Evolutionary conservation across 2,113 vertebrate genomes (phyloP), one percentile per base, ranked within the genome.

Genomic region (Hoplias malabaricus): DNA sequence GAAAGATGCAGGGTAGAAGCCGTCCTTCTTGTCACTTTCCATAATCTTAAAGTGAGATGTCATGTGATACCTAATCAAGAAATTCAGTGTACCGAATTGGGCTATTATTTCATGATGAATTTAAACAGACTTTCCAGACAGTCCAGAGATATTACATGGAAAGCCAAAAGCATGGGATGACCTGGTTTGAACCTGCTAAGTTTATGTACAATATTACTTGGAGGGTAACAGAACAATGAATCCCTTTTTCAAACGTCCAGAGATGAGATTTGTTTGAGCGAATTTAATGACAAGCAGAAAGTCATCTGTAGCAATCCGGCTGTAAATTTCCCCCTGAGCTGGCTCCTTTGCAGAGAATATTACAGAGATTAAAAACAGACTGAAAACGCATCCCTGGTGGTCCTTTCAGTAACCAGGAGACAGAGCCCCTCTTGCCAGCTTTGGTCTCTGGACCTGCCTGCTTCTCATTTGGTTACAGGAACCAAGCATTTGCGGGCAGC

Each of bases 251-350:
- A 73, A 29, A 59, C 21, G 23, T 71, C 69, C 72, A 79, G 73
- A 62, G 73, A 76, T 74, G 81, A 38, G 74, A 78, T 80, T 77
- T 78, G 79, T 84, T 81, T 75, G 46, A 73, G 53, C 76, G 73
- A 48, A 74, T 80, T 84, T 79, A 81, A 81, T 75, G 72, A 79
- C 79, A 75, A 78, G 75, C 82, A 75, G 79, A 84, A 81, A 79
- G 72, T 73, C 71, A 79, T 81, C 71, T 79, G 70, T 62, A 81
- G 67, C 78, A 62, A 76, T 23, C 67, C 75, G 74, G 72, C 71
- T 67, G 67, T 81, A 81, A 81, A 84, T 81, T 78, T 68, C 69
- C 53, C 61, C 77, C 59, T 23, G 38, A 77, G 73, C 76, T 62
- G 73, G 48, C 59, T 82, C 70, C 66, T 76, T 80, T 42, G 65